Base-by-base conservation (phyloP, 2,113 vertebrate species). In the Psittacara wagleri region DNA sequence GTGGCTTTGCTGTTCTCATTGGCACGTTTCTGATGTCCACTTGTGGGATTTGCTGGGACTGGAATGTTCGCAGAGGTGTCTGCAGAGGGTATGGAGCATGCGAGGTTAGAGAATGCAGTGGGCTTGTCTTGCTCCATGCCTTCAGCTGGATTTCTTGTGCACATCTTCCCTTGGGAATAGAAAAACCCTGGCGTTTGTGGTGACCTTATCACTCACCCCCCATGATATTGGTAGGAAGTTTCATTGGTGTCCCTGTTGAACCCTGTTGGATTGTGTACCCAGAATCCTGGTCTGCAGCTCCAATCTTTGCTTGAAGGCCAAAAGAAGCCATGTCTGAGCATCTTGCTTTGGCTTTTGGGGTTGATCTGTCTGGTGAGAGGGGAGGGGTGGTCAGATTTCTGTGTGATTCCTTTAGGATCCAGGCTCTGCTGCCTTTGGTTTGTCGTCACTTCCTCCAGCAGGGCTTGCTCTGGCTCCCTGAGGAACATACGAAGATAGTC, bases 1-100 rank as follows among this genome's bases (percentile, higher is more conserved):
- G 28, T 94, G 90, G 86, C 96, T 94, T 91, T 68, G n/a, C 73
- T 89, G 14, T 63, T 86, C 90, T 95, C 92, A 94, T 88, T 94
- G 94, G 64, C 46, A 35, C 13, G 10, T 14, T 81, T 93, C 72
- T 64, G 35, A 0, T 62, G 77, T 67, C 97, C 78, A 37, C 55
- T 90, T 96, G 87, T 81, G 96, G 90, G 89, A 46, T 88, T 44
- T 17, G 64, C 29, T 46, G 89, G 35, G 81, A 91, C 63, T 61
- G 85, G 84, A 85, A 77, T 76, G 63, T 67, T 59, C 52, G 51
- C 92, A 91, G 83, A 14, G 55, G 20, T 59, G 55, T 59, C 33
- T 23, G 84, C 29, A 2, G 79, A 74, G 59, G 90, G 59, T 61
- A 57, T 6, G 70, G 75, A 76, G 29, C 18, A 5, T 19, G 2